Conservation (phyloP, 1,140 invertebrate genomes). For the Anoplolepis gracilipes region DNA sequence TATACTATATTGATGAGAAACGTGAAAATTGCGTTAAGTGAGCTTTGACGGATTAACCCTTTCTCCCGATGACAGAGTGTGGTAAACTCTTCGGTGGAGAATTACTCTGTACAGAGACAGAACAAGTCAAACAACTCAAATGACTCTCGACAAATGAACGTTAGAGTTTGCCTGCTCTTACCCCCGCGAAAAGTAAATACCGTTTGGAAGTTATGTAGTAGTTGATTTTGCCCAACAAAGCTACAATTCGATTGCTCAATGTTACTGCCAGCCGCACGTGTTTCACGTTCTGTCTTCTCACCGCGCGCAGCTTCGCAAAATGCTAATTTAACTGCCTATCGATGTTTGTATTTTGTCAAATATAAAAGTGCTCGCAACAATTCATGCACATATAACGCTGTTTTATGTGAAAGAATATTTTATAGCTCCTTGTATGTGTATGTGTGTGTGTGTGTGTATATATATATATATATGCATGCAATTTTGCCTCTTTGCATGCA, state of each 20-base stretch:
- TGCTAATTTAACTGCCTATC: slow-evolving; percentile 51
- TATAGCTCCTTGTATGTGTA: slow-evolving; percentile 10
- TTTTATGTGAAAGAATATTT: slow-evolving; percentile 45
- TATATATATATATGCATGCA: too few species aligned
- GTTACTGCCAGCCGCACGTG: slow-evolving; percentile 49
- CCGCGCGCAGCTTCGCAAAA: slow-evolving; percentile 9
- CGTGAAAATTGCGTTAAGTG: slow-evolving; percentile 41
- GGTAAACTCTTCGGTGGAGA: slow-evolving; percentile 48
- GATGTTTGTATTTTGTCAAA: slow-evolving; percentile 41
- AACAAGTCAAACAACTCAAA: slow-evolving; percentile 71
- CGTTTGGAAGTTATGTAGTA: slow-evolving; percentile 39
- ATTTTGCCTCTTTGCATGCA: slow-evolving; percentile 31
- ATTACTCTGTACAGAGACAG: slow-evolving; percentile 40
- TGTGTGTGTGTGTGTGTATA: too few species aligned
- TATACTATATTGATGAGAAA: slow-evolving; percentile 1
- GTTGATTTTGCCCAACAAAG: slow-evolving; percentile 58
- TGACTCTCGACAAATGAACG: slow-evolving; percentile 72
- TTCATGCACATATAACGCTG: slow-evolving; percentile 6
- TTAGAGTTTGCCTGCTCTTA: slow-evolving; percentile 46
- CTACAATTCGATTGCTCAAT: slow-evolving; percentile 58
- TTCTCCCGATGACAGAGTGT: slow-evolving; percentile 30
- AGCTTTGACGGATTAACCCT: slow-evolving; percentile 61
- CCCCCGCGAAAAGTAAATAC: slow-evolving; percentile 51
- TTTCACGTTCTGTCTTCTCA: slow-evolving; percentile 20
- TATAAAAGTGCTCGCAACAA: slow-evolving; percentile 19